phyloP scores from a whole-genome alignment of 2,888 invertebrate genomes.

The Melikaiella ostensackeni region DNA sequence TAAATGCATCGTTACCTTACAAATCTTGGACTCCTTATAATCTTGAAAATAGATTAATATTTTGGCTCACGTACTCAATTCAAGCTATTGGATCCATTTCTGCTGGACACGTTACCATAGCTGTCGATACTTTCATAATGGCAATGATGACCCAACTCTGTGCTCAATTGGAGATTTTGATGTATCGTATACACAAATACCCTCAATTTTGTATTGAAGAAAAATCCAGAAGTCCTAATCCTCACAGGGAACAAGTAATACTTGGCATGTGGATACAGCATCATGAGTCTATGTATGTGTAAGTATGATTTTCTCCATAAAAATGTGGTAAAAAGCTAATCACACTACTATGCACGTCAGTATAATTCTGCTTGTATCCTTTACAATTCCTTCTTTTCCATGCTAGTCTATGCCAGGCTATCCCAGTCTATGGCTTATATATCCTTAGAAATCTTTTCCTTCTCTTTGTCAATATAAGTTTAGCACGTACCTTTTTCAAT shows the following conservation, averaged over 20 bases:
- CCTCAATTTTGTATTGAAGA: background rate
- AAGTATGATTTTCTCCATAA: background rate
- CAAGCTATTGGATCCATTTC: slow-evolving; percentile 55
- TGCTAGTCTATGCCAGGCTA: no score
- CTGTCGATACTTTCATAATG: slow-evolving; percentile 56
- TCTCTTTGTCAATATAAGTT: background rate
- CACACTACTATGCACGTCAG: no score
- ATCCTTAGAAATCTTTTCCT: no score
- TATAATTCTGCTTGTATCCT: no score
- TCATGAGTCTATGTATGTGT: slow-evolving; percentile 14
- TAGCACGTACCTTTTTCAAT: background rate
- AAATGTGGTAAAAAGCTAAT: background rate
- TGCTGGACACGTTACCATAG: slow-evolving; percentile 53
- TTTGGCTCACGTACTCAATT: slow-evolving; percentile 54
- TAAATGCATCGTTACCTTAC: slow-evolving; percentile 46
- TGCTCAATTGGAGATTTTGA: slow-evolving; percentile 53
- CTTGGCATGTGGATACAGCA: slow-evolving; percentile 18
- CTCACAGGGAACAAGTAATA: background rate
- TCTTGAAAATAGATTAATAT: slow-evolving; percentile 43
- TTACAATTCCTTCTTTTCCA: no score
- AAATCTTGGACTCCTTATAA: slow-evolving; percentile 57
- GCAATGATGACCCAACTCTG: slow-evolving; percentile 57
- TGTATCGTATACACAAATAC: slow-evolving; percentile 50
- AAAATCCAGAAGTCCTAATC: background rate
- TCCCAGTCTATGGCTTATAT: no score